Percentiles rank a stretch among this genome's conserved stretches.
These are phyloP conservation scores for Solenopsis fugax DNA, from an alignment of 1,140 invertebrate species.

Conservation along the genomic window DNA sequence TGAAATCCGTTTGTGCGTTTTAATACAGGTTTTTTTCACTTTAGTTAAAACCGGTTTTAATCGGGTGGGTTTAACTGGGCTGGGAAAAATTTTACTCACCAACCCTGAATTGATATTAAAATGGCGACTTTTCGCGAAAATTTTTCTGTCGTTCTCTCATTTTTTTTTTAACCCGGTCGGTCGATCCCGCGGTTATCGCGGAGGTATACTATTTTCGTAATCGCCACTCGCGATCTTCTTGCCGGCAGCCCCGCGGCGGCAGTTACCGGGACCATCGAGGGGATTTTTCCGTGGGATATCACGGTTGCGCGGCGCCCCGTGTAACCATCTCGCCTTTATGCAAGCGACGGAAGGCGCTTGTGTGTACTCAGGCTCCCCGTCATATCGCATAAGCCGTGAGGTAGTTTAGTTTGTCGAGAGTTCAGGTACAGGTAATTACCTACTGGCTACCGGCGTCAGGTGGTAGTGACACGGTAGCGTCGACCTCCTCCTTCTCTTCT, in stretches of 20 bases:
- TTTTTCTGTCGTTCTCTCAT: not conserved
- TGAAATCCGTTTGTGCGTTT: too few species aligned
- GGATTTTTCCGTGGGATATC: slow-evolving; percentile 59
- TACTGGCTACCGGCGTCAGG: slow-evolving; percentile 80
- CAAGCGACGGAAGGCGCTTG: slow-evolving; percentile 43
- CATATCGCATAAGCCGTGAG: slow-evolving; percentile 63
- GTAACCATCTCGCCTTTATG: slow-evolving; percentile 39
- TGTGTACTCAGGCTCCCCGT: slow-evolving; percentile 64
- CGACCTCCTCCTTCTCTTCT: slow-evolving; percentile 46
- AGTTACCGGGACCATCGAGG: slow-evolving; percentile 28
- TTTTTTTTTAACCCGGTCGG: not conserved
- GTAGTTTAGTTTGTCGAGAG: slow-evolving; percentile 74
- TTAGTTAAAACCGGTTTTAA: too few species aligned
- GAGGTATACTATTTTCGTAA: slow-evolving; percentile 28
- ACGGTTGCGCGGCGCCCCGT: slow-evolving; percentile 17
- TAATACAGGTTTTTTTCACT: too few species aligned
- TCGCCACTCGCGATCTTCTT: slow-evolving; percentile 15
- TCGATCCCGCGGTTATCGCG: not conserved
- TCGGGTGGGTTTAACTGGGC: too few species aligned
- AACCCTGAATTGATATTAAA: not conserved
- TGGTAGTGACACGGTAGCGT: slow-evolving; percentile 79
- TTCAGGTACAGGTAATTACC: slow-evolving; percentile 83
- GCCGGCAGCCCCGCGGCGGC: not conserved
- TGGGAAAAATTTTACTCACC: not conserved
- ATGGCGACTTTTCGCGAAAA: not conserved